Evolutionary conservation across 2,113 vertebrate species (phyloP).

Genomic region (Oceanites oceanicus): DNA sequence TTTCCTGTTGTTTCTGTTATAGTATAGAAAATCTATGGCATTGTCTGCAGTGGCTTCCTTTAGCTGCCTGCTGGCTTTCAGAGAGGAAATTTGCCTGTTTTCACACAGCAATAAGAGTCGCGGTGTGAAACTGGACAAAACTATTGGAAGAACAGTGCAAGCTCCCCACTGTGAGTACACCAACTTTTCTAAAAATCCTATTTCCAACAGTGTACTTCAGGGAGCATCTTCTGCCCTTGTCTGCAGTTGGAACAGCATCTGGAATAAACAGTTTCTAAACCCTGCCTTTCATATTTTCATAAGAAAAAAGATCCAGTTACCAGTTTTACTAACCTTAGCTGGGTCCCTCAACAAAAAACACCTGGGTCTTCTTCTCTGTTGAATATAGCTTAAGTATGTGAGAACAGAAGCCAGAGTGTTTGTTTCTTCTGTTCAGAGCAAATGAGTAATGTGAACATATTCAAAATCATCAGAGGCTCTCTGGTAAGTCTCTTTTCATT

Average conservation of each 20-base stretch:
- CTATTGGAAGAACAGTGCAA: neutral
- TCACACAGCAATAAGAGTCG: neutral
- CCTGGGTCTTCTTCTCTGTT: neutral
- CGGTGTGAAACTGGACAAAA: neutral
- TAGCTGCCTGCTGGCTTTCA: neutral
- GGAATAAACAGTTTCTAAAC: neutral
- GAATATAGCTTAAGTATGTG: neutral
- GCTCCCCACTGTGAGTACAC: neutral
- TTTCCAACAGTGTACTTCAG: neutral
- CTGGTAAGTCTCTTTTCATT: neutral
- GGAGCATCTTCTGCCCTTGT: neutral
- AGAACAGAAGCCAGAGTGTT: neutral
- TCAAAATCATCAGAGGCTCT: neutral
- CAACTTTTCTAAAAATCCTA: neutral
- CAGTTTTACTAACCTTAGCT: neutral
- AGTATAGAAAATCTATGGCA: neutral
- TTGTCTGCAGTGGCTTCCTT: neutral
- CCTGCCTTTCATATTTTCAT: neutral
- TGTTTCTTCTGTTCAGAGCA: neutral
- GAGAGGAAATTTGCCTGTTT: neutral
- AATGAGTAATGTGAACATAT: neutral
- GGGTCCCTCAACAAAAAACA: neutral
- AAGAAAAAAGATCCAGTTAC: neutral
- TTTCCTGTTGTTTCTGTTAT: neutral
- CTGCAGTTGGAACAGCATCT: neutral